These are phyloP conservation scores for Steinernema feltiae DNA, from an alignment of 1,140 invertebrate species.

Conservation along the genomic window DNA sequence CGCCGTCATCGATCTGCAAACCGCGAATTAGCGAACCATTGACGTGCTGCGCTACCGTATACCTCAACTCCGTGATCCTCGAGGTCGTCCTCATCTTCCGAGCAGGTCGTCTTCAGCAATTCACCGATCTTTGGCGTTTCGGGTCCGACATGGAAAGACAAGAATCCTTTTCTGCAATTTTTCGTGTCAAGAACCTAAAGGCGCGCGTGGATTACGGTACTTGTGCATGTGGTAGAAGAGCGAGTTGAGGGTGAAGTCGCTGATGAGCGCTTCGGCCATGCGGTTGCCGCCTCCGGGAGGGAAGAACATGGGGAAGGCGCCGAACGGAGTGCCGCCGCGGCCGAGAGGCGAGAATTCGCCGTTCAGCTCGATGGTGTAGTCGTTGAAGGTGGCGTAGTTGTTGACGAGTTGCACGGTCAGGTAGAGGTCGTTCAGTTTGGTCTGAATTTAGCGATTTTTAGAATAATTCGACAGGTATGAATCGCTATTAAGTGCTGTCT, in stretches of 20 bases:
- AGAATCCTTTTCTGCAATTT: conserved; percentile 47
- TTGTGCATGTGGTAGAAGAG: conserved; percentile 52
- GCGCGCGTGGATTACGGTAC: conserved; percentile 14
- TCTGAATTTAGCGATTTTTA: conserved; percentile 32
- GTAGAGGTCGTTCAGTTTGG: conserved; percentile 50
- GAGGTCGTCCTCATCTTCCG: conserved; percentile 49
- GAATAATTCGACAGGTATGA: not conserved
- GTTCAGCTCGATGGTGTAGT: conserved; percentile 54
- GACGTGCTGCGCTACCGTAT: not conserved
- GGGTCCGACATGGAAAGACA: conserved; percentile 50
- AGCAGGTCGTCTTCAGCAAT: conserved; percentile 54
- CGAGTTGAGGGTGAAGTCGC: conserved; percentile 55
- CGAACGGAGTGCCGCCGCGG: conserved; percentile 53
- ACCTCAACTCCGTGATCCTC: conserved; percentile 49
- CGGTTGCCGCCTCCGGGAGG: conserved; percentile 43
- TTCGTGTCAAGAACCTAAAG: not conserved
- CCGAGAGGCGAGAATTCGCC: conserved; percentile 51
- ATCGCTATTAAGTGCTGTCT: not conserved
- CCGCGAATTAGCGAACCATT: too few relatives aligned
- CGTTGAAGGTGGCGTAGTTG: conserved; percentile 53
- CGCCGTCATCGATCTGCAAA: not conserved
- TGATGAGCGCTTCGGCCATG: conserved; percentile 54
- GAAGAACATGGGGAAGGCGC: conserved; percentile 54
- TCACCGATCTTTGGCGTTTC: conserved; percentile 56
- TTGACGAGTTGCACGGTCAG: conserved; percentile 54